Base-by-base conservation (phyloP, 2,888 invertebrate species). In the Chloroclystis v-ata region DNA sequence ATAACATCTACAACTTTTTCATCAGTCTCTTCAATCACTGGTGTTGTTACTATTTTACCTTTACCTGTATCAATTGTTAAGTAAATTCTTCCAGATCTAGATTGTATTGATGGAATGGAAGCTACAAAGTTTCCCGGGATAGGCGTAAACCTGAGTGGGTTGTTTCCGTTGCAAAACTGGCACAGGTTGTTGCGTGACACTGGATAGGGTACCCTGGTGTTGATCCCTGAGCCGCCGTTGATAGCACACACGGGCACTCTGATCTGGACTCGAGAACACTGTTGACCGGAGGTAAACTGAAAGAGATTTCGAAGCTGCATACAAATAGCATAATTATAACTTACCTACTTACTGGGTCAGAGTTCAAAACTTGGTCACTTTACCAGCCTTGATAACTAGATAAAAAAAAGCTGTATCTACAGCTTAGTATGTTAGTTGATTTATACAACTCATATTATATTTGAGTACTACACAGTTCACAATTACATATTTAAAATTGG, bases 61-160 rank as follows among this genome's bases (percentile, higher is more conserved):
- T 33, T 56, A 13, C 38, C 56, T 2, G 63, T 56, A 20, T 71
- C 65, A 33, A 77, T 60, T 2, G 63, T 54, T 26, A 78, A 64
- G 13, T 65, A 67, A 0, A 68, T 57, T 37, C 50, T 59, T 33
- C 55, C 45, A 28, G 12, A 37, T 10, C 11, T 7, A 4, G 40
- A 37, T 43, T 51, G 10, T 32, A 13, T 40, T 10, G 51, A 26
- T n/a, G 63, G 66, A 8, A 63, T n/a, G n/a, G 60, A 54, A 28
- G 65, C 38, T 38, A 46, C 52, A 1, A 63, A 11, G 20, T 42
- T 14, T 9, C 44, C 47, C 8, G 57, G 45, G 24, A 42, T 53
- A 14, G 29, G 8, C 10, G 8, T 44, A 16, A 49, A 8, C 20
- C 32, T 40, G 6, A 44, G 28, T 25, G 16, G 30, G 13, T 48